Conservation (phyloP, 2,888 invertebrate genomes). For the Pristionchus exspectatus region DNA sequence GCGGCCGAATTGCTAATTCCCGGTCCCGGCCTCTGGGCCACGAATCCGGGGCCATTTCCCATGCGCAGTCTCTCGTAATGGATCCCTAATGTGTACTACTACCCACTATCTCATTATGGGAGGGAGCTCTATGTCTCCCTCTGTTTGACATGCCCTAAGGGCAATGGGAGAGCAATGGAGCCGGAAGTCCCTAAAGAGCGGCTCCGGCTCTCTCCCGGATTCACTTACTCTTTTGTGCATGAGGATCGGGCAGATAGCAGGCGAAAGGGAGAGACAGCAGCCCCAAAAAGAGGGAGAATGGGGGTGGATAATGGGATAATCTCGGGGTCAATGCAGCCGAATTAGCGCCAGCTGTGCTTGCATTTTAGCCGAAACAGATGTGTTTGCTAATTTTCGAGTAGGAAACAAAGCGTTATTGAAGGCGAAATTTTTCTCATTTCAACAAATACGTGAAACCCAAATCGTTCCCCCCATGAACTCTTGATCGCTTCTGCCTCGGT, state of each 20-base stretch:
- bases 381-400: neutral
- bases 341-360: conserved; percentile 22
- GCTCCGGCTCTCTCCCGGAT: neutral
- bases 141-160: conserved; percentile 43
- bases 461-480: neutral
- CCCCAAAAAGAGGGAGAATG: neutral
- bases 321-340: neutral
- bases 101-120: conserved; percentile 34
- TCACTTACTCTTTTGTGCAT: neutral
- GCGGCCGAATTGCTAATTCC: neutral
- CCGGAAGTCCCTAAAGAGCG: conserved; percentile 25
- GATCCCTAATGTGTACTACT: conserved; percentile 32
- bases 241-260: neutral
- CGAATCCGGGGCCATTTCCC: neutral
- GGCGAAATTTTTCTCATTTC: no score
- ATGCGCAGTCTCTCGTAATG: conserved; percentile 13
- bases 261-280: neutral
- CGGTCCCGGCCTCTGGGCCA: neutral
- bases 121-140: neutral
- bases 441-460: neutral
- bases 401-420: neutral
- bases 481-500: neutral
- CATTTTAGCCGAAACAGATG: neutral
- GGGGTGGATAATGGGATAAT: neutral
- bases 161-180: neutral